Percentiles rank a stretch among this genome's conserved stretches.
Conservation (phyloP, 2,113 vertebrate genomes). For the Neoarius graeffei region DNA sequence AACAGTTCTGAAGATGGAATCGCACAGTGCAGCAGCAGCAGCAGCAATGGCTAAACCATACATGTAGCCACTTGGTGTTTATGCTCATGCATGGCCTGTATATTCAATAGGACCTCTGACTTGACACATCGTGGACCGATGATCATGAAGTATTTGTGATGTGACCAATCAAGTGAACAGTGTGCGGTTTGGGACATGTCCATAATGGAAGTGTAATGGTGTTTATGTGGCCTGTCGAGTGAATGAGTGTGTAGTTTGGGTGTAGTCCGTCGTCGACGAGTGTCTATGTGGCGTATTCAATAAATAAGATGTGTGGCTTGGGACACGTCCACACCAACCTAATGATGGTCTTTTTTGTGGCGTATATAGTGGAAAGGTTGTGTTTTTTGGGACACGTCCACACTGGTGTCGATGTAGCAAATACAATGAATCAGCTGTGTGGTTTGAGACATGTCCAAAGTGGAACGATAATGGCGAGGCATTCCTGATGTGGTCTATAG, state of each 20-base stretch:
- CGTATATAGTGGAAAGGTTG: constrained; percentile 7
- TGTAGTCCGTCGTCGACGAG: background rate
- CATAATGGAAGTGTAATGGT: background rate
- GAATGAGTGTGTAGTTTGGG: background rate
- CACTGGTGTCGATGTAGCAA: background rate
- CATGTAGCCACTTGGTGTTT: background rate
- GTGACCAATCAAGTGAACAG: background rate
- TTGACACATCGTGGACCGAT: background rate
- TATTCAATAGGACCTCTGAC: background rate
- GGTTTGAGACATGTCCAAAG: constrained; percentile 14
- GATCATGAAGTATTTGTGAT: background rate
- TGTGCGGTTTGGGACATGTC: background rate
- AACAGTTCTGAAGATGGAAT: background rate
- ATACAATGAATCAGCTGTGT: constrained; percentile 10
- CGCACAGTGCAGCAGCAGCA: background rate
- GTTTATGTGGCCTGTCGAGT: constrained; percentile 8
- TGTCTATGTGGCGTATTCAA: background rate
- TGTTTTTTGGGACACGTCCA: constrained; percentile 16
- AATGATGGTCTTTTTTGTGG: background rate
- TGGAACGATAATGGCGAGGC: background rate
- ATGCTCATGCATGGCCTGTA: background rate
- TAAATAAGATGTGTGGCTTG: constrained; percentile 13
- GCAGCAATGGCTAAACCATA: background rate
- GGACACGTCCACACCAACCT: background rate
- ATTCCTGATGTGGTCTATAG: background rate